Percentiles rank a stretch among this genome's conserved stretches.
phyloP scores from a whole-genome alignment of 2,888 invertebrate genomes.

The Callyntrura guangdongensis region DNA sequence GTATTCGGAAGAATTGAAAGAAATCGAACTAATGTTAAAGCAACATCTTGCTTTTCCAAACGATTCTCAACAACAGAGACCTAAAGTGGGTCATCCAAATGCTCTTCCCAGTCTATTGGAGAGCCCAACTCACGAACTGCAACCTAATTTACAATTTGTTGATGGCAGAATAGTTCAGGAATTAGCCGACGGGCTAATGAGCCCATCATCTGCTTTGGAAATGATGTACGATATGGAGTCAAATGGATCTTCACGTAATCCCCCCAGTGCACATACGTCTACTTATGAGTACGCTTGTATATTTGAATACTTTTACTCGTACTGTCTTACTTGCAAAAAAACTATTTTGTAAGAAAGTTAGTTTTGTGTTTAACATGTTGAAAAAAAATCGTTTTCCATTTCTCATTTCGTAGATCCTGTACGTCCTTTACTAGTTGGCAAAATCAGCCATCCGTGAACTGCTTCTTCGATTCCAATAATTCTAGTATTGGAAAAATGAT shows the following conservation, averaged over 20 bases:
- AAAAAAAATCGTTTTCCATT: slow-evolving; percentile 8
- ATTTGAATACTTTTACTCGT: background rate
- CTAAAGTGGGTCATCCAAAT: too few relatives aligned
- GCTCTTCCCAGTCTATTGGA: background rate
- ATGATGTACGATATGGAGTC: slow-evolving; percentile 59
- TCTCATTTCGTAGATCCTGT: slow-evolving; percentile 27
- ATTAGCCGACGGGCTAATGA: slow-evolving; percentile 28
- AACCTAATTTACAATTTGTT: background rate
- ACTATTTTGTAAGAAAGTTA: too few relatives aligned
- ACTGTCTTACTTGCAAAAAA: too few relatives aligned
- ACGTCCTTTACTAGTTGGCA: slow-evolving; percentile 44
- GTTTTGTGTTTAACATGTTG: too few relatives aligned
- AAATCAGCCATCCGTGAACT: background rate
- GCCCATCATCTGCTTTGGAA: slow-evolving; percentile 18
- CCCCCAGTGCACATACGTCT: slow-evolving; percentile 11
- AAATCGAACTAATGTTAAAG: slow-evolving; percentile 55
- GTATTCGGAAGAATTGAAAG: slow-evolving; percentile 53
- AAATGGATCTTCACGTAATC: slow-evolving; percentile 2
- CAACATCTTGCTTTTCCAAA: slow-evolving; percentile 16
- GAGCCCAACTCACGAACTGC: background rate
- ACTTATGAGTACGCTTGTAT: slow-evolving; percentile 40
- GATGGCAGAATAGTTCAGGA: background rate
- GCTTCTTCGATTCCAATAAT: background rate
- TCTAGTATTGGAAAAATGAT: too few relatives aligned
- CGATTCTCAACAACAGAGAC: background rate